Conservation (phyloP, 2,888 invertebrate genomes). For the Drosophila infuscata region DNA sequence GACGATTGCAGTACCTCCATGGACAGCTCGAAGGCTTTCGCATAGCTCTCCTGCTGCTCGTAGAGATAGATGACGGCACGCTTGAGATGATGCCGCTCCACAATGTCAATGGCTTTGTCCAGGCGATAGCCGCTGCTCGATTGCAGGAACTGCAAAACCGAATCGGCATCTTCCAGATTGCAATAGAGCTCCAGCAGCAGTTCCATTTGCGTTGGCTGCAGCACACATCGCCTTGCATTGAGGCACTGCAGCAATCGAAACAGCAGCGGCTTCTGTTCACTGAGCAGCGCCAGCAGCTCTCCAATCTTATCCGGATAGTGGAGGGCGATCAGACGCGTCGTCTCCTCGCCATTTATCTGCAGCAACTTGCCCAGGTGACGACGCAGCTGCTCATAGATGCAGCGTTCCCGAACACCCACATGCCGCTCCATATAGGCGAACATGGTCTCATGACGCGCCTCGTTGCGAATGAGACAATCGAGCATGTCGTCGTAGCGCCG, state of each 20-base stretch:
- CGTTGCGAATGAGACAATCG: constrained; percentile 89
- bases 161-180: constrained; percentile 85
- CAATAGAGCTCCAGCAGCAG: constrained; percentile 88
- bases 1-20: constrained; percentile 84
- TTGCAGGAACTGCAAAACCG: constrained; percentile 86
- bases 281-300: constrained; percentile 83
- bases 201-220: constrained; percentile 86
- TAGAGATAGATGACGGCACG: constrained; percentile 90
- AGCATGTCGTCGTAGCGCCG: constrained; percentile 88
- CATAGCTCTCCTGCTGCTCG: constrained; percentile 91
- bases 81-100: constrained; percentile 87
- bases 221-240: constrained; percentile 85
- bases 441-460: constrained; percentile 87
- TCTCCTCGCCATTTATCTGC: constrained; percentile 87
- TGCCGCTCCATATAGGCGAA: constrained; percentile 87
- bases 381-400: constrained; percentile 85
- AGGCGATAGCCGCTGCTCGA: constrained; percentile 87
- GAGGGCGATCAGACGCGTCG: constrained; percentile 88
- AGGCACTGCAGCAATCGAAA: constrained; percentile 88
- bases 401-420: constrained; percentile 83
- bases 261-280: constrained; percentile 73
- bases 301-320: constrained; percentile 86
- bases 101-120: constrained; percentile 88
- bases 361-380: constrained; percentile 86
- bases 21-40: constrained; percentile 89